Conservation (phyloP, 2,113 vertebrate species). For the Phrynosoma platyrhinos region DNA sequence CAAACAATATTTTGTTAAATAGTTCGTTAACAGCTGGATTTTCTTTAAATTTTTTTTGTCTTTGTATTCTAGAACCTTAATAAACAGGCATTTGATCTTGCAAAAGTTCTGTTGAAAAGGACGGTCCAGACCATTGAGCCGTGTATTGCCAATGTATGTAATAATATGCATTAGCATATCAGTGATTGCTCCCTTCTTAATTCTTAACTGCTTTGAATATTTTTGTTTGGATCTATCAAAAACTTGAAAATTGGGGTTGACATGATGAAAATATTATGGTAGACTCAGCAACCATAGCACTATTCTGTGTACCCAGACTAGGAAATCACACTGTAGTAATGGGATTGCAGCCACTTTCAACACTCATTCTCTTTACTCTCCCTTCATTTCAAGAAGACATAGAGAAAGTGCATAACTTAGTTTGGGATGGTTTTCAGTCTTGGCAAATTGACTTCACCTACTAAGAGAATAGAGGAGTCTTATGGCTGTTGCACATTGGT, state of each 20-base stretch:
- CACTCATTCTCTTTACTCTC: neutral
- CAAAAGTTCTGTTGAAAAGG: constrained; percentile 96
- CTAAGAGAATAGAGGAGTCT: neutral
- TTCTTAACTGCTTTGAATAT: constrained; percentile 23
- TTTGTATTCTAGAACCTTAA: constrained; percentile 91
- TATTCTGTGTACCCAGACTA: neutral
- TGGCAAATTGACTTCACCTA: neutral
- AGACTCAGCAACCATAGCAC: neutral
- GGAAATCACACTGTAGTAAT: neutral
- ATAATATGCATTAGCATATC: neutral
- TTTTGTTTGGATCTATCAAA: neutral
- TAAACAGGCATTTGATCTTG: constrained; percentile 97
- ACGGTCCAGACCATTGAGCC: constrained; percentile 98
- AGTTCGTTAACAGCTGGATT: neutral
- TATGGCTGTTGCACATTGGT: too few species aligned
- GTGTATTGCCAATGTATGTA: constrained; percentile 96
- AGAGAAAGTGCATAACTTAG: neutral
- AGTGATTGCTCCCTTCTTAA: neutral
- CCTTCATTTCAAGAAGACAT: neutral
- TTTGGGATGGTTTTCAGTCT: neutral
- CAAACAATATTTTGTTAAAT: neutral
- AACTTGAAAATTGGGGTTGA: neutral
- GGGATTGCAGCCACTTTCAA: too few species aligned
- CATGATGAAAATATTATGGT: neutral
- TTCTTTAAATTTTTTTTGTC: constrained; percentile 35